Percentiles rank a stretch among this genome's conserved stretches.
Evolutionary conservation across 2,113 vertebrate species (phyloP).

Genomic region (Muscicapa adusta): DNA sequence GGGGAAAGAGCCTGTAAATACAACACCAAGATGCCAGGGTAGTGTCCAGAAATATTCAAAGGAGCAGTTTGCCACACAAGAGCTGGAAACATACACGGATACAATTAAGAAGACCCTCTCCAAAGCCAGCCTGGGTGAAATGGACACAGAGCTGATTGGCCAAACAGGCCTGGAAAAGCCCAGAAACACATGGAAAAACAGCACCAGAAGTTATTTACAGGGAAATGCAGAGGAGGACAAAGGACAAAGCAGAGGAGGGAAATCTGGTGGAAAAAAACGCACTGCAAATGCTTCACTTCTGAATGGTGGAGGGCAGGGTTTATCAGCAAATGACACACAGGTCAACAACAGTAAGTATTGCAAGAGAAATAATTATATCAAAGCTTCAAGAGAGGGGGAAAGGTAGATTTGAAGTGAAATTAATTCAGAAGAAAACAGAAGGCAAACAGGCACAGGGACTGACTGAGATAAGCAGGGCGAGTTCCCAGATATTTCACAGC

Average conservation of each 20-base stretch:
- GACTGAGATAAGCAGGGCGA: neutral
- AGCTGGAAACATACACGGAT: neutral
- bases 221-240: slow-evolving; percentile 48
- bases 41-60: neutral
- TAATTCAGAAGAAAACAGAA: neutral
- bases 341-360: neutral
- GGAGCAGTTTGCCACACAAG: neutral
- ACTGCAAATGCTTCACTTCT: neutral
- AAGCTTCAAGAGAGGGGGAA: neutral
- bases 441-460: neutral
- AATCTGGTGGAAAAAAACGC: neutral
- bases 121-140: neutral
- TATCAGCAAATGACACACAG: neutral
- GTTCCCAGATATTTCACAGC: neutral
- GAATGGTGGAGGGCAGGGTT: neutral
- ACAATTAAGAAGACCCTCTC: neutral
- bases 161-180: neutral
- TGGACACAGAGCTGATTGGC: neutral
- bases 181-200: slow-evolving; percentile 26
- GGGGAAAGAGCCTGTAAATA: neutral
- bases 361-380: neutral
- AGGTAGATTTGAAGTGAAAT: neutral
- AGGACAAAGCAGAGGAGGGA: slow-evolving; percentile 58
- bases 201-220: slow-evolving; percentile 42
- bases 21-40: neutral